A percentile compares a stretch with the other conserved stretches of the same genome.
Evolutionary conservation across 2,113 vertebrate genomes (phyloP).

Genomic region (Pteruthius melanotis): DNA sequence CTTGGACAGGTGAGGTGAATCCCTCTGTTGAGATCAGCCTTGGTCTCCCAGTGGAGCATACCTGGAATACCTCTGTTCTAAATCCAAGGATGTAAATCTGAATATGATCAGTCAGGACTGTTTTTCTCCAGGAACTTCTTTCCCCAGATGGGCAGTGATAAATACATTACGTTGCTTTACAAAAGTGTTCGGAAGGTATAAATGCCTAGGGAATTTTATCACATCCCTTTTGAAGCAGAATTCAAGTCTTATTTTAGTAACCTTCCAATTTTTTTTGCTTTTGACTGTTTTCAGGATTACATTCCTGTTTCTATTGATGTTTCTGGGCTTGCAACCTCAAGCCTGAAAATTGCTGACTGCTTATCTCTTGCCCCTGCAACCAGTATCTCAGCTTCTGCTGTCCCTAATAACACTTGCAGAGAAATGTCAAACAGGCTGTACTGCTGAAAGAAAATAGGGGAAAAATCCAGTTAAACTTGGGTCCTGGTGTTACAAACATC

Average conservation of each 20-base stretch:
- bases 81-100: not conserved
- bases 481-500: not conserved
- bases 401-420: not conserved
- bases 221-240: not conserved
- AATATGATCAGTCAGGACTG: not conserved
- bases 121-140: not conserved
- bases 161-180: not conserved
- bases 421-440: not conserved
- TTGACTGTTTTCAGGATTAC: not conserved
- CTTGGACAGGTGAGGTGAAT: not conserved
- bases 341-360: not conserved
- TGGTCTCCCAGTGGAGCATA: accelerated
- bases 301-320: not conserved
- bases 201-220: not conserved
- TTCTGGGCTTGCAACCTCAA: not conserved
- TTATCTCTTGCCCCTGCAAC: not conserved
- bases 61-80: not conserved
- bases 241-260: not conserved
- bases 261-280: not conserved
- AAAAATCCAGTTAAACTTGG: not conserved
- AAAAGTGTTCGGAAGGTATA: not conserved
- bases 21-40: not conserved
- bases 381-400: not conserved
- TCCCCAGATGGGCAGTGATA: not conserved
- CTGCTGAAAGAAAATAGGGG: not conserved